These are phyloP conservation scores for Notoglanidium macrostoma DNA, from an alignment of 2,797 vertebrate genomes.

Conservation along the genomic window DNA sequence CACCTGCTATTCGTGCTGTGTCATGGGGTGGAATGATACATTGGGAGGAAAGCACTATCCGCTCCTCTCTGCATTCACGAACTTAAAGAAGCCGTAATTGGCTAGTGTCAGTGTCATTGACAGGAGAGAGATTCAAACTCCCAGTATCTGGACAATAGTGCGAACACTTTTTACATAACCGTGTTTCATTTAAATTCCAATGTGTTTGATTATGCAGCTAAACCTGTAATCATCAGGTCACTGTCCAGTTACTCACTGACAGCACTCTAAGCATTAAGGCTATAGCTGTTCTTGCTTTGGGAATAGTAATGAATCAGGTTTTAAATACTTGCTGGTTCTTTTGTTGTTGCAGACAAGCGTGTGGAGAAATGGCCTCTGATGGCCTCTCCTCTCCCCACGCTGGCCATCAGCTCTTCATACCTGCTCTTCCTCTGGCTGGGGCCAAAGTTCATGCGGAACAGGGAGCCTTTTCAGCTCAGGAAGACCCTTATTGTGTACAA, in stretches of 20 bases:
- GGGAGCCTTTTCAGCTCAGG: conserved; percentile 93
- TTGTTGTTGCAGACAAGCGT: conserved; percentile 84
- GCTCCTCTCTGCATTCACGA: neutral
- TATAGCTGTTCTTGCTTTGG: conserved; percentile 1
- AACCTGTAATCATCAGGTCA: neutral
- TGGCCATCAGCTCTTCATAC: conserved; percentile 94
- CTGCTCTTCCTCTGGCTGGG: conserved; percentile 96
- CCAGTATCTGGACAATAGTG: neutral
- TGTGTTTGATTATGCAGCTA: neutral
- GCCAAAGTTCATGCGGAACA: conserved; percentile 95
- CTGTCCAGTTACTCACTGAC: neutral
- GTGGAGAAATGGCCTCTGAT: conserved; percentile 97
- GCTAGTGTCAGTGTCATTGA: neutral
- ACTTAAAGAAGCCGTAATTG: neutral
- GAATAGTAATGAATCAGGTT: neutral
- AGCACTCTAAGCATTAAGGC: neutral
- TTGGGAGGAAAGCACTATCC: neutral
- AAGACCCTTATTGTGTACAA: conserved; percentile 93
- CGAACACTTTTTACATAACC: neutral
- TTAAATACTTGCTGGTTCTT: neutral
- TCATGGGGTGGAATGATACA: neutral
- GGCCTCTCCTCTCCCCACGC: conserved; percentile 90
- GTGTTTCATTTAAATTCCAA: neutral
- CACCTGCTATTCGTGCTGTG: neutral
- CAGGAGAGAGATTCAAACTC: neutral